Evolutionary conservation across 2,113 vertebrate species (phyloP).

Genomic region (Tragulus kanchil): DNA sequence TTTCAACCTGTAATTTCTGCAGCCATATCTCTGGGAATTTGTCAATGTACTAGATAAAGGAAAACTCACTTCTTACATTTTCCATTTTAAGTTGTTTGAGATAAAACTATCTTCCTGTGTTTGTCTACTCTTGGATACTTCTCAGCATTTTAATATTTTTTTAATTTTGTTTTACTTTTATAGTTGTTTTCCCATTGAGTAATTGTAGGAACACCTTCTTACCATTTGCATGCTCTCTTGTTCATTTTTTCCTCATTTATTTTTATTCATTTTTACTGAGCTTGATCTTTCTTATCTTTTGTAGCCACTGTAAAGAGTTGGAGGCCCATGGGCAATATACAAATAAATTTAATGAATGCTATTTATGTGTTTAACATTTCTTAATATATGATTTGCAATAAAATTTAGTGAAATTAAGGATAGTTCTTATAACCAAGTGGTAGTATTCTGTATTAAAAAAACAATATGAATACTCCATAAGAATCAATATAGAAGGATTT

Average conservation of each 20-base stretch:
- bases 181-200: background rate
- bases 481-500: background rate
- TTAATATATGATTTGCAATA: background rate
- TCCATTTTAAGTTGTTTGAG: background rate
- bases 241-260: background rate
- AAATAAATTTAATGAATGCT: background rate
- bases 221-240: background rate
- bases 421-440: background rate
- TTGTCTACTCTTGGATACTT: background rate
- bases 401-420: background rate
- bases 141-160: background rate
- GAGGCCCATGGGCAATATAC: background rate
- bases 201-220: background rate
- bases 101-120: background rate
- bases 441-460: background rate
- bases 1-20: background rate
- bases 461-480: background rate
- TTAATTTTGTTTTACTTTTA: background rate
- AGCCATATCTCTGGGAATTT: background rate
- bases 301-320: background rate
- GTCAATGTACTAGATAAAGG: background rate
- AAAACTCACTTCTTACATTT: background rate
- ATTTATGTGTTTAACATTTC: background rate
- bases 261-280: background rate
- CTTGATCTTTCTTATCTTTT: background rate